Conservation (phyloP, 2,797 vertebrate species). For the Sphenopsis melanotis region DNA sequence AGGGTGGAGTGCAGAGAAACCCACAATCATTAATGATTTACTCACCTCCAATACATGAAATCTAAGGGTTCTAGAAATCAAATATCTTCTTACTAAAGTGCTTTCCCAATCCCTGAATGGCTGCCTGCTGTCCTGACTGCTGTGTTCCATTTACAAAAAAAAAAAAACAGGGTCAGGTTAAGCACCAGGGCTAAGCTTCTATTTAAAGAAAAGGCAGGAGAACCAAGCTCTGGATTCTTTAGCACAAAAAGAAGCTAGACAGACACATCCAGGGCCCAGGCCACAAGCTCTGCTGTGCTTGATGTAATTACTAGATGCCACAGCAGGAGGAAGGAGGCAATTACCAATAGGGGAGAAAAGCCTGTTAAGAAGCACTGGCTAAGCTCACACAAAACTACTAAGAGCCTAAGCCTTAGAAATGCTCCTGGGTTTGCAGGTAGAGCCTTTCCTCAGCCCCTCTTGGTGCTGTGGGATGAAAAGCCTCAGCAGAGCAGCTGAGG, state of each 20-base stretch:
- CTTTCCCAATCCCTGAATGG: neutral
- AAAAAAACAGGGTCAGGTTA: neutral
- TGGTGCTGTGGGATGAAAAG: neutral
- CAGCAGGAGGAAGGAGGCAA: slow-evolving; percentile 56
- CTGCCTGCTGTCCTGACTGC: neutral
- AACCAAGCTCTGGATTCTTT: neutral
- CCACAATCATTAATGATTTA: neutral
- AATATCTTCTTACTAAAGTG: neutral
- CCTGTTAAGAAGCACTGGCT: slow-evolving; percentile 52
- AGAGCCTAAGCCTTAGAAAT: slow-evolving; percentile 29
- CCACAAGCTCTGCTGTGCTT: slow-evolving; percentile 12
- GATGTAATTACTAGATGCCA: slow-evolving; percentile 59
- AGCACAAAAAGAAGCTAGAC: neutral
- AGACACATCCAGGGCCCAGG: neutral
- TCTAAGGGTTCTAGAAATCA: neutral
- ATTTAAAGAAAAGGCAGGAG: slow-evolving; percentile 17
- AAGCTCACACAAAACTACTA: slow-evolving; percentile 53
- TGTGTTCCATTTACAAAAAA: neutral
- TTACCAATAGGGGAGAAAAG: slow-evolving; percentile 47
- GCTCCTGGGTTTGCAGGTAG: slow-evolving; percentile 9
- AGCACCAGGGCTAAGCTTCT: neutral
- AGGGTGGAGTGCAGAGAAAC: neutral
- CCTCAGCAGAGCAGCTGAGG: neutral
- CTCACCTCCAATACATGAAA: neutral
- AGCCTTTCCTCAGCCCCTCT: neutral